Base-by-base conservation (phyloP, 2,888 invertebrate species). In the Phyllotreta cruciferae region DNA sequence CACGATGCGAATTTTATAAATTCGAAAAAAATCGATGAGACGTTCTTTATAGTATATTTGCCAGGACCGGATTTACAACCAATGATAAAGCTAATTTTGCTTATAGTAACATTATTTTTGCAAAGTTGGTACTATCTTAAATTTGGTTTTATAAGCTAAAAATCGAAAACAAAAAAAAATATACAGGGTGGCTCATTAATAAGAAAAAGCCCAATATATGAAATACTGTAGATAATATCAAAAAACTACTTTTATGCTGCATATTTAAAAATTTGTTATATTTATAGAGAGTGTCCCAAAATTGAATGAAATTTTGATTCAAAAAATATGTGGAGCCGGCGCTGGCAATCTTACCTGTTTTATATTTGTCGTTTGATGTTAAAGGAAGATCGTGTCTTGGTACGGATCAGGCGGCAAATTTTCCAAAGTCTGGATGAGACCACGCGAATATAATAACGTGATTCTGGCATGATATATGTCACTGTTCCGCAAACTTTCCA, bases 391-490 rank as follows among this genome's bases (percentile, higher is more conserved):
- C 77, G 79, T 77, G 77, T 77, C 79, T 76, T 79, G 79, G 79
- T 80, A 80, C 79, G 77, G 50, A 57, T 60, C 42, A 60, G 47
- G 61, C 41, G 38, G 53, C 56, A 60, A 71, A 76, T 77, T n/a
- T n/a, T n/a, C n/a, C n/a, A n/a, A n/a, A n/a, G 52, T 60, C 52
- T 60, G 58, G 74, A 76, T 74, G 74, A 72, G 75, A 77, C 79
- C 78, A 79, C 79, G 78, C 79, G 75, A 80, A 78, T 79, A 79
- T 79, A 77, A 79, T 79, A 78, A 76, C 78, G 74, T 76, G 77
- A 78, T 78, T 77, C 75, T 75, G 71, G 73, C 75, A 75, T 79
- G 77, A 78, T 78, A 78, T 77, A 78, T 77, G 76, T 70, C 69
- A 70, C 58, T 60, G 52, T 62, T 60, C 56, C 44, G 56, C 42